Conservation (phyloP, 2,888 invertebrate genomes). For the Callyntrura guangdongensis region DNA sequence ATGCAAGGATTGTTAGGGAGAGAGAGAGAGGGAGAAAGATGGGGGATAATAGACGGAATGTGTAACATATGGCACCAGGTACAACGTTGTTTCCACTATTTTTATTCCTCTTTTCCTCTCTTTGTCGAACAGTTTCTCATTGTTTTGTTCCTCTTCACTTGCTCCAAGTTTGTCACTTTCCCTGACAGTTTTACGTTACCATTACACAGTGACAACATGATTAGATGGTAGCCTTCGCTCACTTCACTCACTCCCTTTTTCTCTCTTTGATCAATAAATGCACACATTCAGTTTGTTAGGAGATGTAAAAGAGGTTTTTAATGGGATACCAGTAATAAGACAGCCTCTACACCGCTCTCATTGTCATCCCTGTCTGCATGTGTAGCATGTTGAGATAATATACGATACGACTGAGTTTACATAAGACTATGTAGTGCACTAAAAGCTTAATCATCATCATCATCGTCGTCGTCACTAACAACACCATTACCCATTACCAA, state of each 20-base stretch:
- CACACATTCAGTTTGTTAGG: conserved; percentile 17
- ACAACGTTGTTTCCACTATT: conserved; percentile 42
- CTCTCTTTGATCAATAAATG: conserved; percentile 58
- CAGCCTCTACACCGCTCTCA: not conserved
- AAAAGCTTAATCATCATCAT: conserved; percentile 28
- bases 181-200: conserved; percentile 70
- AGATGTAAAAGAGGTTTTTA: conserved; percentile 25
- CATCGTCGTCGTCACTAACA: not conserved
- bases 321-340: conserved; percentile 63
- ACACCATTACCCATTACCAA: too few relatives aligned
- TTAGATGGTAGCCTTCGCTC: conserved; percentile 75
- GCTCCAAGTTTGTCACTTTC: conserved; percentile 57
- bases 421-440: not conserved
- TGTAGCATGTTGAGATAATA: not conserved
- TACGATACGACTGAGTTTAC: too few relatives aligned
- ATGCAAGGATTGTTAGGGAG: not conserved
- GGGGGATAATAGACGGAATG: conserved; percentile 47
- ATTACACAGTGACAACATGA: conserved; percentile 76
- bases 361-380: not conserved
- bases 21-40: not conserved
- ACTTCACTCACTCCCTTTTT: conserved; percentile 16
- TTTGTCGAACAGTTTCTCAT: not conserved
- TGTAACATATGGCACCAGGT: conserved; percentile 79
- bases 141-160: conserved; percentile 4
- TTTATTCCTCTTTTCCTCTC: not conserved